These are phyloP conservation scores for Bombus pascuorum DNA, from an alignment of 1,140 invertebrate genomes.

Conservation along the genomic window DNA sequence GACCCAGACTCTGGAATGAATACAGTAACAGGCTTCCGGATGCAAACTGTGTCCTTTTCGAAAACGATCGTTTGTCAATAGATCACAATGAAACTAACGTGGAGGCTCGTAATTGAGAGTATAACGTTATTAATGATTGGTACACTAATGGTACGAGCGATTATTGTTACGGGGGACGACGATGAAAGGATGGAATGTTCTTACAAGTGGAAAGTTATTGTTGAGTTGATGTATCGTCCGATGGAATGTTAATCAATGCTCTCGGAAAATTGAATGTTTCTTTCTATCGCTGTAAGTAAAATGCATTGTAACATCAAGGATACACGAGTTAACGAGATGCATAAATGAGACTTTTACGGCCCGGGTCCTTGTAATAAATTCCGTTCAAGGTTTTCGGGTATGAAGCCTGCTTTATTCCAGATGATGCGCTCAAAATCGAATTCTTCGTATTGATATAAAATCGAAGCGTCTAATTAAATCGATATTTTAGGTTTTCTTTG, in stretches of 20 bases:
- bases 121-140: slow-evolving; percentile 23
- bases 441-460: neutral
- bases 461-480: neutral
- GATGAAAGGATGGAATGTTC: slow-evolving; percentile 13
- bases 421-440: neutral
- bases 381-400: slow-evolving; percentile 5
- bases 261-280: slow-evolving; percentile 29
- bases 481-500: neutral
- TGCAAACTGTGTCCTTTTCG: neutral
- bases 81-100: neutral
- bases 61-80: neutral
- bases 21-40: neutral
- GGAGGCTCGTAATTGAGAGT: neutral
- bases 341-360: slow-evolving; percentile 1
- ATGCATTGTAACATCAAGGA: slow-evolving; percentile 19
- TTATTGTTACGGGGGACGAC: neutral
- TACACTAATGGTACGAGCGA: neutral
- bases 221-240: neutral
- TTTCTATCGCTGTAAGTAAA: neutral
- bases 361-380: slow-evolving; percentile 23
- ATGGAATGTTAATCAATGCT: slow-evolving; percentile 38
- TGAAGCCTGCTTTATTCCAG: too few relatives aligned
- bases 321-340: slow-evolving; percentile 14
- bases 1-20: neutral
- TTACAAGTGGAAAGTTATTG: slow-evolving; percentile 13